These are phyloP conservation scores for Zophobas morio DNA, from an alignment of 1,140 invertebrate species.

Conservation along the genomic window DNA sequence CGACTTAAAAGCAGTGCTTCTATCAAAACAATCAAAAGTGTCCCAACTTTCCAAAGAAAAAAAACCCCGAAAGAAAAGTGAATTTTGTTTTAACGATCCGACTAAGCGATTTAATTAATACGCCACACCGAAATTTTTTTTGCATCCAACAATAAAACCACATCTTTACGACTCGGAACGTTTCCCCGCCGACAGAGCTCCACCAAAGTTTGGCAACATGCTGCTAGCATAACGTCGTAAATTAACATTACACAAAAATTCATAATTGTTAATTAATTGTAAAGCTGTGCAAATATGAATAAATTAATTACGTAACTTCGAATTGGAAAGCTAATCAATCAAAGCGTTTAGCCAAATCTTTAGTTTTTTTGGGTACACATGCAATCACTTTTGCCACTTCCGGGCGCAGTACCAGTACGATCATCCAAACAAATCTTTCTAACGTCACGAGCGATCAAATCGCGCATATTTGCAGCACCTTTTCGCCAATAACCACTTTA, in stretches of 20 bases:
- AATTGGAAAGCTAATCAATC: conserved; percentile 40
- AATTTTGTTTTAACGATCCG: neutral
- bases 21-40: no score
- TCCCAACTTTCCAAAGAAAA: no score
- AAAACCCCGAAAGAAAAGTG: no score
- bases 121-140: neutral
- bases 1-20: no score
- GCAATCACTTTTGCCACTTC: conserved; percentile 32
- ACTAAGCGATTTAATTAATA: neutral
- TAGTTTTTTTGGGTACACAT: conserved; percentile 4
- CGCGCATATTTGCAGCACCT: conserved; percentile 6
- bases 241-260: conserved; percentile 22
- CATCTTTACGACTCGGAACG: neutral
- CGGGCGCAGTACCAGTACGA: neutral
- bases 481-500: neutral
- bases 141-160: neutral
- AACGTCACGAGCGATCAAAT: conserved; percentile 7
- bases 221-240: conserved; percentile 16
- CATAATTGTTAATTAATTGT: conserved; percentile 34
- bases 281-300: conserved; percentile 27
- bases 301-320: conserved; percentile 31
- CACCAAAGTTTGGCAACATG: conserved; percentile 26
- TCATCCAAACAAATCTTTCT: neutral
- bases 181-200: neutral
- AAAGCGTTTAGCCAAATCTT: conserved; percentile 13